A percentile compares a stretch with the other conserved stretches of the same genome.
These are phyloP conservation scores for Tragopan temminckii DNA, from an alignment of 2,797 vertebrate genomes.

Conservation along the genomic window DNA sequence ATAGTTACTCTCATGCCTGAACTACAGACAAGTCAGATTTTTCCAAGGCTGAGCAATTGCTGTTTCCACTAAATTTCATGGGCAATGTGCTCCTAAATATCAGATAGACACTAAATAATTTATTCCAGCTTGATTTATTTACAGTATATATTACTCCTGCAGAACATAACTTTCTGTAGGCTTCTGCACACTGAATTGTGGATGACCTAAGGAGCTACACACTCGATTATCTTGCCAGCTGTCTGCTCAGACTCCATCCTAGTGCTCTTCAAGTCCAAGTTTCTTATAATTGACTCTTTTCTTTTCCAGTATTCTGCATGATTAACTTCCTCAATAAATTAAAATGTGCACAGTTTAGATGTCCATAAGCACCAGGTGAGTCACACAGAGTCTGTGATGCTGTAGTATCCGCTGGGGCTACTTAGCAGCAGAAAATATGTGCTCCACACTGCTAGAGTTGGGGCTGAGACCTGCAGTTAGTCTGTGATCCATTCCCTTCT, in stretches of 20 bases:
- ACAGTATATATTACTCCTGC: conserved; percentile 16
- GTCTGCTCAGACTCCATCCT: neutral
- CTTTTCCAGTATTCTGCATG: neutral
- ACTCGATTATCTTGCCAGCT: conserved; percentile 24
- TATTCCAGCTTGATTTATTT: conserved; percentile 41
- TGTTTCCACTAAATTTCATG: neutral
- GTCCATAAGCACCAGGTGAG: neutral
- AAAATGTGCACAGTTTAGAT: neutral
- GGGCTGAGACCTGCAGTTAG: neutral
- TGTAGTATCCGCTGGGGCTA: neutral
- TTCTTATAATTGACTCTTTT: neutral
- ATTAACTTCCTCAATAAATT: conserved; percentile 41
- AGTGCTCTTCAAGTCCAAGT: neutral
- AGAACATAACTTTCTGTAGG: conserved; percentile 14
- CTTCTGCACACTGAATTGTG: conserved; percentile 21
- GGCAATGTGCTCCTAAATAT: conserved; percentile 27
- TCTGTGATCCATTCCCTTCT: neutral
- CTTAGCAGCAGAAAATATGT: neutral
- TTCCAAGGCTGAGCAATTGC: neutral
- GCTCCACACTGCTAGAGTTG: neutral
- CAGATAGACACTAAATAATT: conserved; percentile 41
- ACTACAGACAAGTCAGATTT: neutral
- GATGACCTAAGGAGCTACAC: neutral
- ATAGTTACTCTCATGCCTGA: neutral
- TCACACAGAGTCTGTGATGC: neutral